These are phyloP conservation scores for Sylvilagus bachmani DNA, from an alignment of 2,113 vertebrate species.

Conservation along the genomic window DNA sequence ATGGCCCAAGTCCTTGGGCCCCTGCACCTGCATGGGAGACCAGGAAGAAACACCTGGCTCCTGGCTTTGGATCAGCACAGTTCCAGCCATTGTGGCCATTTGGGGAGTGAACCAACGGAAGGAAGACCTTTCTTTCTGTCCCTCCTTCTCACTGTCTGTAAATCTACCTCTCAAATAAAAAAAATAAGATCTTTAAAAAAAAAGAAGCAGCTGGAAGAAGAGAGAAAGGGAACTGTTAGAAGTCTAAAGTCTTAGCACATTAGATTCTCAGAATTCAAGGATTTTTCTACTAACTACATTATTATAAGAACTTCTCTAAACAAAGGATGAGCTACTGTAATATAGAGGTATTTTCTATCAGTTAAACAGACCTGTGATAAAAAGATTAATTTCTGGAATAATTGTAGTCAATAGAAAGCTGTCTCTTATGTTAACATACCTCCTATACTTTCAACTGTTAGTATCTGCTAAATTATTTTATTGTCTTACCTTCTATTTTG, in stretches of 20 bases:
- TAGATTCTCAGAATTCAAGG: neutral
- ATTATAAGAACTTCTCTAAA: neutral
- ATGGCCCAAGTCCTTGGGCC: no score
- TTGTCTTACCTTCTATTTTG: neutral
- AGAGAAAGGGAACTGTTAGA: fast-evolving
- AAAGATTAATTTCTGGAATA: neutral
- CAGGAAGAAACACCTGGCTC: no score
- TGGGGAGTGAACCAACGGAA: no score
- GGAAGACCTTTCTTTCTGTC: no score
- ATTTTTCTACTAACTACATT: neutral
- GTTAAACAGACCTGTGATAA: neutral
- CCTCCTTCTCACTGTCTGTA: no score
- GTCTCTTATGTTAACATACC: neutral
- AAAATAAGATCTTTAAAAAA: no score
- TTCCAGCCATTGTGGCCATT: no score
- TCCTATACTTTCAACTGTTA: neutral
- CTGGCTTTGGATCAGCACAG: no score
- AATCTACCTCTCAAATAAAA: no score
- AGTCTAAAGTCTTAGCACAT: neutral
- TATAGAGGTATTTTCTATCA: neutral
- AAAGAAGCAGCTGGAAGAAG: neutral
- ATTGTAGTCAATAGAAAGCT: conserved; percentile 17
- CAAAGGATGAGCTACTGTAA: neutral
- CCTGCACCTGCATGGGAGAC: no score
- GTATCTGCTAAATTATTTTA: neutral